Conservation (phyloP, 2,797 vertebrate species). For the Dallia pectoralis region DNA sequence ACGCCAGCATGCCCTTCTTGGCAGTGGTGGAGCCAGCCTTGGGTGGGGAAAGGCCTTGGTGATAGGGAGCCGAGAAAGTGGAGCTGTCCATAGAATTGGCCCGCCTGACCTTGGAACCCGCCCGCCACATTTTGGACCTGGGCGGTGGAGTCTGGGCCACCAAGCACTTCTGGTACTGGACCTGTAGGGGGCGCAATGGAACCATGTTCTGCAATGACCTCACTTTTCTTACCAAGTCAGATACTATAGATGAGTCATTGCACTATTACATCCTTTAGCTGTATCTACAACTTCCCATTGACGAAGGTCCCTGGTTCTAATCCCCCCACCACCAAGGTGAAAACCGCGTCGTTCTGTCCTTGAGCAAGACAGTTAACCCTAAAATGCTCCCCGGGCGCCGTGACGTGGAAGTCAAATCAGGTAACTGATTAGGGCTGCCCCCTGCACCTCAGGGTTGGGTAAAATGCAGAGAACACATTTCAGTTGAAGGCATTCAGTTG, state of each 20-base stretch:
- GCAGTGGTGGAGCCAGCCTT: constrained; percentile 62
- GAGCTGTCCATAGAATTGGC: constrained; percentile 81
- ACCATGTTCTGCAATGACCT: background rate
- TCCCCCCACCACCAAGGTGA: no score
- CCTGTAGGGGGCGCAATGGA: constrained; percentile 64
- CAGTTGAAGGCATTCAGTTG: no score
- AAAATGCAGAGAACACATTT: no score
- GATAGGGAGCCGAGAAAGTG: constrained; percentile 57
- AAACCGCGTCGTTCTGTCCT: no score
- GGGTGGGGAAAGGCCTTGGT: constrained; percentile 57
- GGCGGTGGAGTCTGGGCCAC: constrained; percentile 85
- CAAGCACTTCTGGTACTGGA: constrained; percentile 94
- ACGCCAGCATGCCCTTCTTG: constrained; percentile 85
- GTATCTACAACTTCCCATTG: background rate
- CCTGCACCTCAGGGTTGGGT: no score
- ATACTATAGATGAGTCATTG: background rate
- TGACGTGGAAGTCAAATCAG: no score
- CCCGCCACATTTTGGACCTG: constrained; percentile 74
- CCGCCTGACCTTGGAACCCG: constrained; percentile 77
- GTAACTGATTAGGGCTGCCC: no score
- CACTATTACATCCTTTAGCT: background rate
- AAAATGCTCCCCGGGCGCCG: no score
- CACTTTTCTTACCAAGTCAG: background rate
- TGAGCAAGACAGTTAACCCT: no score
- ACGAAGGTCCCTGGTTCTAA: no score